These are phyloP conservation scores for Icerya purchasi DNA, from an alignment of 2,888 invertebrate genomes.

Conservation along the genomic window DNA sequence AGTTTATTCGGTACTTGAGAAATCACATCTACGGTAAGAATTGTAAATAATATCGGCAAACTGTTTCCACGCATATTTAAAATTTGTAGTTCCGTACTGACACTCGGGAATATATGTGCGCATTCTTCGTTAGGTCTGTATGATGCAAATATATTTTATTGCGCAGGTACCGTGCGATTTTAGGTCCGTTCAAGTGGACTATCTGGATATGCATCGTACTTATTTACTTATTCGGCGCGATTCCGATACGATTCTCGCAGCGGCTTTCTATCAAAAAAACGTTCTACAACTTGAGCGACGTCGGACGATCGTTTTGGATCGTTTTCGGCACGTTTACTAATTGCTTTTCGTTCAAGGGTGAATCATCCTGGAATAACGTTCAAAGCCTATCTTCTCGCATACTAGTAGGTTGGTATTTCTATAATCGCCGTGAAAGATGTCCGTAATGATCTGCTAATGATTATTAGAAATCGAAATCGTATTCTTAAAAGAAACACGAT, in stretches of 20 bases:
- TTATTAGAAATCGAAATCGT: too few relatives aligned
- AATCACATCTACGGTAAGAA: too few relatives aligned
- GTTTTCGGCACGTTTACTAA: constrained; percentile 70
- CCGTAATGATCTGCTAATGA: too few relatives aligned
- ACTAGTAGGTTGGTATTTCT: constrained; percentile 43
- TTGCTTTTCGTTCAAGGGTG: constrained; percentile 40
- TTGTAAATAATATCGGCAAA: too few relatives aligned
- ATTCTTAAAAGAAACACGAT: too few relatives aligned
- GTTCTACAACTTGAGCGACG: constrained; percentile 42
- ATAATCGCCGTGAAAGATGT: too few relatives aligned
- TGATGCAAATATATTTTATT: background rate
- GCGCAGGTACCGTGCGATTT: constrained; percentile 51
- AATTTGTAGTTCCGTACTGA: too few relatives aligned
- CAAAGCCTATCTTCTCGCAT: constrained; percentile 45
- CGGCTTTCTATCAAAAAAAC: constrained; percentile 42
- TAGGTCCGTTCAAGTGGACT: constrained; percentile 62
- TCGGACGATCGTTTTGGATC: constrained; percentile 72
- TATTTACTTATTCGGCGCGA: constrained; percentile 47
- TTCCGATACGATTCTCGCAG: constrained; percentile 52
- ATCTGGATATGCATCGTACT: constrained; percentile 53
- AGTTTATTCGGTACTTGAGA: too few relatives aligned
- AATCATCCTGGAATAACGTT: constrained; percentile 46
- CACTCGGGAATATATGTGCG: too few relatives aligned
- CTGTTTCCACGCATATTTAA: too few relatives aligned
- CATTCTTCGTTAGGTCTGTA: too few relatives aligned